These are phyloP conservation scores for Nesogale talazaci DNA, from an alignment of 2,113 vertebrate species.

Conservation along the genomic window DNA sequence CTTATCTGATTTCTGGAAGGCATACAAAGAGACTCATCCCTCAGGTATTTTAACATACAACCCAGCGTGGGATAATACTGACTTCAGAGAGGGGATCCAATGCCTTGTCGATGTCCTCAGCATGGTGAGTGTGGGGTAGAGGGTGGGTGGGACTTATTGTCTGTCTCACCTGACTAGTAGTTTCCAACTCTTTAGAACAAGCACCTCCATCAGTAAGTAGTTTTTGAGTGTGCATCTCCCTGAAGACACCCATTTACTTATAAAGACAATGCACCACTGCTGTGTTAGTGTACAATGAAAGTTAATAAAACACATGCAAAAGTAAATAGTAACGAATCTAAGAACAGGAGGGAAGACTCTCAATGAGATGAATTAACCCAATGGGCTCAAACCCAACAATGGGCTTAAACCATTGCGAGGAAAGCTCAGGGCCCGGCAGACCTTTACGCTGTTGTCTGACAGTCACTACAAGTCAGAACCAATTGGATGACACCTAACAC, in stretches of 20 bases:
- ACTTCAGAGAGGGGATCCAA: not conserved
- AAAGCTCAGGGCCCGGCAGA: no score
- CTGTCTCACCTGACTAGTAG: not conserved
- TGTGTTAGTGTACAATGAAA: not conserved
- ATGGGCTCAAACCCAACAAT: no score
- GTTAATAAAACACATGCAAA: constrained; percentile 14
- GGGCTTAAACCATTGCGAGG: no score
- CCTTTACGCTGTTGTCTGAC: no score
- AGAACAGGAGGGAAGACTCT: not conserved
- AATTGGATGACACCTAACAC: no score
- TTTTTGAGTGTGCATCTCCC: not conserved
- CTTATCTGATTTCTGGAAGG: constrained; percentile 29
- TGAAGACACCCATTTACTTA: not conserved
- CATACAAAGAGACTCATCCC: not conserved
- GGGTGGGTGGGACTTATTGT: no score
- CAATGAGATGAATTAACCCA: no score
- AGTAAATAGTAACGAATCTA: constrained; percentile 7
- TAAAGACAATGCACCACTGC: not conserved
- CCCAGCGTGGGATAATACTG: constrained; percentile 19
- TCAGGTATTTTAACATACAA: constrained; percentile 48
- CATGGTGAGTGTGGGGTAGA: not conserved
- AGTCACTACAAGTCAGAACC: no score
- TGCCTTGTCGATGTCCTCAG: not conserved
- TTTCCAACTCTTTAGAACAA: constrained; percentile 39
- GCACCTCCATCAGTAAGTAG: not conserved